Evolutionary conservation across 2,113 vertebrate genomes (phyloP).

Genomic region (Podilymbus podiceps): DNA sequence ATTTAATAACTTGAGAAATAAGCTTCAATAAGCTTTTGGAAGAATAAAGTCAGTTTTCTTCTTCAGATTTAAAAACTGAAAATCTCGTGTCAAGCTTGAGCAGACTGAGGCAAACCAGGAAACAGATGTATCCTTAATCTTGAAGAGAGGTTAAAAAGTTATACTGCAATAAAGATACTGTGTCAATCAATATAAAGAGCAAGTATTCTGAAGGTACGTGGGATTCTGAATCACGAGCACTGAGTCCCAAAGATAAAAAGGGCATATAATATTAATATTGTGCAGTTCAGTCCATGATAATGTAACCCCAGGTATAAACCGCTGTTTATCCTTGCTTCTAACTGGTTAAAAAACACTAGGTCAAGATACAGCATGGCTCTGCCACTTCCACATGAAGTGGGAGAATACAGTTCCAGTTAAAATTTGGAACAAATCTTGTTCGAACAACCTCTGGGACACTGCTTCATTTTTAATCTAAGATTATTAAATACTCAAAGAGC

Average conservation of each 20-base stretch:
- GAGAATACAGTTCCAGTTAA: not conserved
- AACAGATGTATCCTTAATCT: not conserved
- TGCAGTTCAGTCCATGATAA: not conserved
- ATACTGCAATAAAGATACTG: not conserved
- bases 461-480: not conserved
- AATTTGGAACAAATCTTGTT: not conserved
- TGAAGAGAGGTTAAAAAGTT: not conserved
- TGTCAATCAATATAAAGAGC: not conserved
- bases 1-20: not conserved
- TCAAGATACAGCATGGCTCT: not conserved
- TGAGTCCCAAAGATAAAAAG: not conserved
- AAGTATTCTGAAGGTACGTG: not conserved
- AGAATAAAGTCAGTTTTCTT: not conserved
- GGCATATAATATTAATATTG: no score
- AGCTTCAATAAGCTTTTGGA: not conserved
- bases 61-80: not conserved
- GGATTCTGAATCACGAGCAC: not conserved
- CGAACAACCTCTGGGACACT: not conserved
- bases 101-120: not conserved
- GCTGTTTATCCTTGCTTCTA: not conserved
- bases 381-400: not conserved
- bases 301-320: not conserved
- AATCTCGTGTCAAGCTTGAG: not conserved
- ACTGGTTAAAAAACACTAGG: not conserved
- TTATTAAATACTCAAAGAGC: not conserved